Conservation (phyloP, 2,113 vertebrate genomes). For the Phylloscopus whistleri region DNA sequence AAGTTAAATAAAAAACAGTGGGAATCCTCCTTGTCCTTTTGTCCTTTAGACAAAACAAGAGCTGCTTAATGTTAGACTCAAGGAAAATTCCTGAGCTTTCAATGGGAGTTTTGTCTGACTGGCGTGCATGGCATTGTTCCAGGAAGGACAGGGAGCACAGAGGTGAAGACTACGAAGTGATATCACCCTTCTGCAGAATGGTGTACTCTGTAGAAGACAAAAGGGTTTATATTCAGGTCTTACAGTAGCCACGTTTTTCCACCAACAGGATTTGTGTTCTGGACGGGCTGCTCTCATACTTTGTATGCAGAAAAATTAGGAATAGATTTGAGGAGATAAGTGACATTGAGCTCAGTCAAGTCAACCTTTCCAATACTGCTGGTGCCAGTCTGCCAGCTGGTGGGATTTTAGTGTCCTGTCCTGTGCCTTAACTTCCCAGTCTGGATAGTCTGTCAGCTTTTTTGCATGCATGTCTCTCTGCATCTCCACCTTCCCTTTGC, state of each 20-base stretch:
- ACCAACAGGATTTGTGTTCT: neutral
- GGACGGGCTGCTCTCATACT: neutral
- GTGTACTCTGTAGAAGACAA: neutral
- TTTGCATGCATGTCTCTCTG: neutral
- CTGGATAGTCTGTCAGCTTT: neutral
- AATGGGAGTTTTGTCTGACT: constrained; percentile 9
- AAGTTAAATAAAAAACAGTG: constrained; percentile 15
- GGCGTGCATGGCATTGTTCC: neutral
- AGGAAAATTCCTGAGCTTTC: neutral
- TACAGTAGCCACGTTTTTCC: neutral
- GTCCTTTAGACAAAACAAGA: constrained; percentile 15
- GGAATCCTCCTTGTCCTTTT: constrained; percentile 19
- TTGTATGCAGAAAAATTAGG: neutral
- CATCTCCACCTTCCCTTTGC: neutral
- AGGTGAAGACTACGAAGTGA: constrained; percentile 14
- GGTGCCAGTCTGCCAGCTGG: neutral
- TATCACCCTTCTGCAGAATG: constrained; percentile 14
- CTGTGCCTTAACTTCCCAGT: neutral
- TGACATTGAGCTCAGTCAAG: neutral
- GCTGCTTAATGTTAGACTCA: neutral
- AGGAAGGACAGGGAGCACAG: neutral
- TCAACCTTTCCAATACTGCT: neutral
- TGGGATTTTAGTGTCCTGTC: neutral
- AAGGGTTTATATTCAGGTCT: neutral
- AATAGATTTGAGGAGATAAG: neutral